Evolutionary conservation across 2,888 invertebrate species (phyloP), one percentile per base, ranked within the genome.

Genomic region (Melangyna quadrimaculata): DNA sequence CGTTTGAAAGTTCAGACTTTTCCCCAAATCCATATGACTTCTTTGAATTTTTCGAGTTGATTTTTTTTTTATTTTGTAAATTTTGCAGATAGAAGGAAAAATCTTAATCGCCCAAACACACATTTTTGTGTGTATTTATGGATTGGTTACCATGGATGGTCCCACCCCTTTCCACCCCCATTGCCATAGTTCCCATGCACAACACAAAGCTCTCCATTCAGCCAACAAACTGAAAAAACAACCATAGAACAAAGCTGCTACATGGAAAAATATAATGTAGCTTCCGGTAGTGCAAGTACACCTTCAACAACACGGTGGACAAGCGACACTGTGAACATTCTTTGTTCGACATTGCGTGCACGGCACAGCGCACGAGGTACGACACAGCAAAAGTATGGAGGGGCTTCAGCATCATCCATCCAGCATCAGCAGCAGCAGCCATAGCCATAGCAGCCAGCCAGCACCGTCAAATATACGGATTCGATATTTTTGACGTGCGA

Each of bases 401-500:
- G 17, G 5, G 51, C 6, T 8, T 51, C 24, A 51, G 51, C 6
- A n/a, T 51, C 24, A 51, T 51, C 51, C 8, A 51, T 59, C 19
- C 4, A 10, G 29, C n/a, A 1, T 4, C 19, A 48, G 17, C 37
- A 61, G 14, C 63, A 40, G 51, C 24, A 35, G n/a, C n/a, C n/a
- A n/a, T n/a, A n/a, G n/a, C n/a, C n/a, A n/a, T n/a, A n/a, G 12
- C 45, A 37, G 4, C 35, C 10, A 55, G 22, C 19, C 8, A 43
- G 12, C 55, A 57, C 14, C 57, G 53, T 40, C 77, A 77, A 77
- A 77, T 59, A 59, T 22, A 70, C 51, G 53, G 70, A 77, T 70
- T 70, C 69, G 48, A 69, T 69, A 69, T 69, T 77, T 59, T 77
- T 59, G 77, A 69, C 51, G 69, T 69, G 51, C 35, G 48, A 69